Evolutionary conservation across 92 coral and sea anemone genomes (phyloP).

Genomic region (Umimayanthus chanpuru): DNA sequence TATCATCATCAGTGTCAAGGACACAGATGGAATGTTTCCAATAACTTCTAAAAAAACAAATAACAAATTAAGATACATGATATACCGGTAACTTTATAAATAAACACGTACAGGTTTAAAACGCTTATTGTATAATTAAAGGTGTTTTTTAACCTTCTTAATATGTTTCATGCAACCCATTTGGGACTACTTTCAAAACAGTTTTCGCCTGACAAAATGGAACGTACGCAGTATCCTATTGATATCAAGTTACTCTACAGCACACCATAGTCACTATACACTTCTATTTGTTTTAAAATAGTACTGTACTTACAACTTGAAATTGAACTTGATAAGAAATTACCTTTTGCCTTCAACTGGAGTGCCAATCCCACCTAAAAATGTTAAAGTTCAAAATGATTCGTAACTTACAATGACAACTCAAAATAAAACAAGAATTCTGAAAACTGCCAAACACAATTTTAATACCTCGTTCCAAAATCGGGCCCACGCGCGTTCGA

Average conservation of each 20-base stretch:
- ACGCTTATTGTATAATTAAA: no score
- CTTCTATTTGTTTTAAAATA: no score
- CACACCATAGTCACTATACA: no score
- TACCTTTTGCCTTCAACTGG: conserved; percentile 67
- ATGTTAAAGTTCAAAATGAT: neutral
- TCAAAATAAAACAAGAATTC: no score
- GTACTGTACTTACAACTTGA: no score
- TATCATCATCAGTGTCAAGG: no score
- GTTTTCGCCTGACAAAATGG: neutral
- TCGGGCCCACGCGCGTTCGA: conserved; percentile 62
- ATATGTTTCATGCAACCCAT: neutral
- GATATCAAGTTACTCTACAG: neutral
- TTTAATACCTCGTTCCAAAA: conserved; percentile 68
- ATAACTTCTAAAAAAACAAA: no score
- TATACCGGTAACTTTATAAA: no score
- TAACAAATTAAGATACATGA: no score
- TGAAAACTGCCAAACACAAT: neutral
- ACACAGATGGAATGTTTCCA: no score
- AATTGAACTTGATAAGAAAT: neutral
- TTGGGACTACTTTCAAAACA: neutral
- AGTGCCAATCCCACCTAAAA: conserved; percentile 59
- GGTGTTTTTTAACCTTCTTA: neutral
- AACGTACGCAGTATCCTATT: no score
- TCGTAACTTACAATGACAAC: neutral
- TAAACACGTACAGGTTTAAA: no score